These are phyloP conservation scores for Xanthorhoe spadicearia DNA, from an alignment of 2,888 invertebrate species.

Conservation along the genomic window DNA sequence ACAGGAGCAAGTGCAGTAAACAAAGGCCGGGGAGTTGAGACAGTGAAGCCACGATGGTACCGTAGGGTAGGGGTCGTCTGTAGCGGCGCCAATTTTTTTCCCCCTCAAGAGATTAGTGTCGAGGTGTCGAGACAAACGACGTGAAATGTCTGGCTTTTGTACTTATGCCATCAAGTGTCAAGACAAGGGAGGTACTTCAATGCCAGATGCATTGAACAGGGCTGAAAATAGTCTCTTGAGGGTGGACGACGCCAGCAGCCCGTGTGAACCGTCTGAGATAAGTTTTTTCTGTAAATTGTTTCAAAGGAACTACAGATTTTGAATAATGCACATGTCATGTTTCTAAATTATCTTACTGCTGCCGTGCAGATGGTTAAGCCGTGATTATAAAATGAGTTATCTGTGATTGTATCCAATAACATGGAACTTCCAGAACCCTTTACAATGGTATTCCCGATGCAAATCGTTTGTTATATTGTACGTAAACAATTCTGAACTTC, in stretches of 20 bases:
- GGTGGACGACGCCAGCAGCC: constrained; percentile 35
- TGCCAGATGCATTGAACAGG: constrained; percentile 36
- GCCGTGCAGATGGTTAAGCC: not conserved
- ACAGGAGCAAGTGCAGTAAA: constrained; percentile 71
- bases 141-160: constrained; percentile 80
- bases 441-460: constrained; percentile 16
- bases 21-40: constrained; percentile 66
- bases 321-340: constrained; percentile 1
- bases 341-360: constrained; percentile 3
- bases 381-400: not conserved
- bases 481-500: constrained; percentile 43
- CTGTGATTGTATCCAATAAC: not conserved
- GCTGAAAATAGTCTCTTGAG: constrained; percentile 42
- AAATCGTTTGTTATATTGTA: constrained; percentile 41
- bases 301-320: not conserved
- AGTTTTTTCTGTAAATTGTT: constrained; percentile 22
- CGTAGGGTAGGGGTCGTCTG: constrained; percentile 63
- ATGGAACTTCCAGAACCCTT: constrained; percentile 1
- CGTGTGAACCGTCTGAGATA: constrained; percentile 33
- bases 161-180: constrained; percentile 61
- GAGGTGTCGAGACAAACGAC: constrained; percentile 79
- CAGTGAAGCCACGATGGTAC: constrained; percentile 62
- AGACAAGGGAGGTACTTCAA: constrained; percentile 52
- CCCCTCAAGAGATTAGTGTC: constrained; percentile 60
- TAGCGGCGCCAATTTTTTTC: constrained; percentile 79